Evolutionary conservation across 92 coral and sea anemone genomes (phyloP).

Genomic region (Phenganax marumi): DNA sequence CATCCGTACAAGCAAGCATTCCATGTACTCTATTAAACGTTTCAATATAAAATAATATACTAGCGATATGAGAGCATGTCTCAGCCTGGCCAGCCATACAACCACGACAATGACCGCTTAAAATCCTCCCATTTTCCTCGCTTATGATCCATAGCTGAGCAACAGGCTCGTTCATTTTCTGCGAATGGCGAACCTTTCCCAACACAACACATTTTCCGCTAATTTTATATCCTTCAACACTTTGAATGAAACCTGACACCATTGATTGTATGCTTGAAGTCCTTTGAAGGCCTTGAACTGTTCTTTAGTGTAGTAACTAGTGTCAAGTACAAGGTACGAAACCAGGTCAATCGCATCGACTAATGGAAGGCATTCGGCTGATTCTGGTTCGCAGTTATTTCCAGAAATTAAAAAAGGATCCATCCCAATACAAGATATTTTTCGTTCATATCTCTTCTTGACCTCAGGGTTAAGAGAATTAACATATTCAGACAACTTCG

Average conservation of each 20-base stretch:
- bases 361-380: not conserved
- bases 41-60: constrained; percentile 10
- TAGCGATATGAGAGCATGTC: not conserved
- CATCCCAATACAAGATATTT: constrained; percentile 3
- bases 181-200: constrained; percentile 56
- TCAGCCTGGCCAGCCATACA: constrained; percentile 24
- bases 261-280: constrained; percentile 60
- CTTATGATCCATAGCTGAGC: constrained; percentile 51
- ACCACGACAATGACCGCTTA: constrained; percentile 31
- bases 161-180: constrained; percentile 63
- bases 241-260: constrained; percentile 59
- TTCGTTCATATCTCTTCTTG: not conserved
- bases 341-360: constrained; percentile 44
- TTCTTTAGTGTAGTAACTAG: constrained; percentile 56
- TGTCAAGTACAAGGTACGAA: constrained; percentile 46
- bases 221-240: constrained; percentile 54
- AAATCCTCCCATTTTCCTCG: constrained; percentile 53
- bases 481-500: not conserved
- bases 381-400: not conserved
- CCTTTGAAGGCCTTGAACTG: constrained; percentile 55
- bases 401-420: not conserved
- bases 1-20: constrained; percentile 35
- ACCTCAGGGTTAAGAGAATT: not conserved
- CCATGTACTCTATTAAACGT: constrained; percentile 12
- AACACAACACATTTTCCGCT: constrained; percentile 50